Evolutionary conservation across 2,797 vertebrate genomes (phyloP), one percentile per base, ranked within the genome.

Genomic region (Hydrophis major): DNA sequence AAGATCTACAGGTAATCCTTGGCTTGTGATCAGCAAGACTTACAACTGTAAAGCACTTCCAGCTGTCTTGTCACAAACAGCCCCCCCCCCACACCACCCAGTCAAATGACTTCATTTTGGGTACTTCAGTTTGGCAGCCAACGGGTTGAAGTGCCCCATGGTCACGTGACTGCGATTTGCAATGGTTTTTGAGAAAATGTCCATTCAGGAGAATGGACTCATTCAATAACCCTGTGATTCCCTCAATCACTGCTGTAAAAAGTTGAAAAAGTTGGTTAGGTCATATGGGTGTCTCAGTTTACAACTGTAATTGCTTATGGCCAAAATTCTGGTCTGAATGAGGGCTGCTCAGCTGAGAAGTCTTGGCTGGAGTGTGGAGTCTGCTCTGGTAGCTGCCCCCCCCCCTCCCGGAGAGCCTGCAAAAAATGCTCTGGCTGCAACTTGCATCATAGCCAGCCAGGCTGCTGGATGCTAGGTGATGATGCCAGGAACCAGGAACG

Each of bases 61-160:
- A 74, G 16, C 5, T 32, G 66, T 18, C 66, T 32, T 69, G n/a
- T 32, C 66, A 69, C n/a, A 32, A 16, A 32, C n/a, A 27, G 10
- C 10, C 1, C 10, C 1, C 13, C 5, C 28, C 0, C 25, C 53
- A 11, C 28, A n/a, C 28, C n/a, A 6, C 2, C 2, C 14, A 32
- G 10, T 63, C 32, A 74, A 18, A 74, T 74, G 32, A 74, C 32
- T 74, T 74, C 69, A 74, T 74, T 74, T 69, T 32, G 66, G 66
- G n/a, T 6, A n/a, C 66, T 32, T 53, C 53, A 53, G 12, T 55
- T 55, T 69, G 63, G 66, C 66, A 32, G 18, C 66, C 66, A 69
- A 69, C 66, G 1, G 32, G 14, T 7, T 74, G 66, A 74, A 5
- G n/a, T 2, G 14, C 1, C 66, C 6, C 16, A 74, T 18, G 32